A percentile compares a stretch with the other conserved stretches of the same genome.
These are phyloP conservation scores for Palythoa grandis DNA, from an alignment of 92 coral and sea anemone genomes.

Conservation along the genomic window DNA sequence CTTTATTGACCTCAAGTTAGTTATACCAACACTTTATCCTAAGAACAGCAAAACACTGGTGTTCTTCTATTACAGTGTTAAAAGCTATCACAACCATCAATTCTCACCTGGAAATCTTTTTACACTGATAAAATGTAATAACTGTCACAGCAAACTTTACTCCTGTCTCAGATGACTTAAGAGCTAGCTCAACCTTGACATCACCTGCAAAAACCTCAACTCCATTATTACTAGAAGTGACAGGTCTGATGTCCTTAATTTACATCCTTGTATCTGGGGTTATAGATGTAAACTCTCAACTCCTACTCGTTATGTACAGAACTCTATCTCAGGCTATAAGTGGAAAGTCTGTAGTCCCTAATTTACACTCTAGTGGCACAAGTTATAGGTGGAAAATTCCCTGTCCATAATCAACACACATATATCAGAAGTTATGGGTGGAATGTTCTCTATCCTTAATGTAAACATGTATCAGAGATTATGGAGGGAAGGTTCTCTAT, in stretches of 20 bases:
- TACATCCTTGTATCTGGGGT: not conserved
- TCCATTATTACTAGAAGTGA: not conserved
- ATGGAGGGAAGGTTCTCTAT: not conserved
- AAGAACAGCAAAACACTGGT: too few relatives aligned
- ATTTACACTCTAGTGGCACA: constrained; percentile 40
- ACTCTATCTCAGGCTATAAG: not conserved
- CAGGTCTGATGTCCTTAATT: not conserved
- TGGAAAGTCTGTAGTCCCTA: not conserved
- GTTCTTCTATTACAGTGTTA: too few relatives aligned
- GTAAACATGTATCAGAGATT: too few relatives aligned
- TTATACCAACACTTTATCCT: too few relatives aligned
- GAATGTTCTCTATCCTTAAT: not conserved
- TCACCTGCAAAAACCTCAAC: constrained; percentile 49
- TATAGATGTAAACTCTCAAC: not conserved
- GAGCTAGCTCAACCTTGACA: constrained; percentile 60
- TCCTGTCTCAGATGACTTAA: constrained; percentile 65
- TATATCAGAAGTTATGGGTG: not conserved
- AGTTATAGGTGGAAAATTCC: constrained; percentile 57
- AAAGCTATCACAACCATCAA: too few relatives aligned
- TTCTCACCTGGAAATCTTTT: constrained; percentile 54
- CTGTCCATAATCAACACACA: not conserved
- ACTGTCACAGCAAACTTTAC: constrained; percentile 44
- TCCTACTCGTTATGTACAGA: too few relatives aligned
- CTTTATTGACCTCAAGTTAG: too few relatives aligned
- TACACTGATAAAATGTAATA: constrained; percentile 63